phyloP scores from a whole-genome alignment of 92 coral and sea anemone genomes.

The Zoanthus solanderi region DNA sequence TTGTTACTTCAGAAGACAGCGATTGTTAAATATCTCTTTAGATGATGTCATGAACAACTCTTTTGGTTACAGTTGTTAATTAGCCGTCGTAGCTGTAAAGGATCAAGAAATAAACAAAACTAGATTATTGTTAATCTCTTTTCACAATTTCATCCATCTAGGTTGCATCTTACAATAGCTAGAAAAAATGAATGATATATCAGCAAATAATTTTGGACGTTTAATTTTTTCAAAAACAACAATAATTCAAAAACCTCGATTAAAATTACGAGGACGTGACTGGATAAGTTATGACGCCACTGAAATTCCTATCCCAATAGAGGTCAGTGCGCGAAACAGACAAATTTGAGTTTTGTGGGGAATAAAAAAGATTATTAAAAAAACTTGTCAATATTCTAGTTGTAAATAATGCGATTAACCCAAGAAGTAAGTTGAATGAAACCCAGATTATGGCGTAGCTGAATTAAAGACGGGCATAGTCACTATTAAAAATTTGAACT shows the following conservation, averaged over 20 bases:
- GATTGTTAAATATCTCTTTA: background rate
- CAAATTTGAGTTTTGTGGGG: no score
- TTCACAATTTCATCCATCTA: background rate
- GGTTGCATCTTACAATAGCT: constrained; percentile 19
- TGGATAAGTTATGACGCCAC: no score
- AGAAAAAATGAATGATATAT: background rate
- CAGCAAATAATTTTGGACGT: background rate
- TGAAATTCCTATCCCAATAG: no score
- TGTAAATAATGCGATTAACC: background rate
- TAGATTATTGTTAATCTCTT: constrained; percentile 24
- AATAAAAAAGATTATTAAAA: no score
- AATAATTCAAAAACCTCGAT: background rate
- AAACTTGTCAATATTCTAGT: background rate
- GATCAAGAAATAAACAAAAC: background rate
- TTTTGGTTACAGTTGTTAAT: constrained; percentile 1
- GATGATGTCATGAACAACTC: background rate
- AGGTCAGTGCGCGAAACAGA: no score
- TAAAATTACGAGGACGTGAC: background rate
- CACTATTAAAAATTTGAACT: background rate
- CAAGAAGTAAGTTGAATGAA: background rate
- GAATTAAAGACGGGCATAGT: background rate
- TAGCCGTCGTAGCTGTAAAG: background rate
- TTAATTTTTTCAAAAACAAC: background rate
- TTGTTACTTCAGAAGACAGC: background rate
- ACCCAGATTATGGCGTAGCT: background rate